Base-by-base conservation (phyloP, 2,888 invertebrate genomes). In the Mellilla xanthometata region DNA sequence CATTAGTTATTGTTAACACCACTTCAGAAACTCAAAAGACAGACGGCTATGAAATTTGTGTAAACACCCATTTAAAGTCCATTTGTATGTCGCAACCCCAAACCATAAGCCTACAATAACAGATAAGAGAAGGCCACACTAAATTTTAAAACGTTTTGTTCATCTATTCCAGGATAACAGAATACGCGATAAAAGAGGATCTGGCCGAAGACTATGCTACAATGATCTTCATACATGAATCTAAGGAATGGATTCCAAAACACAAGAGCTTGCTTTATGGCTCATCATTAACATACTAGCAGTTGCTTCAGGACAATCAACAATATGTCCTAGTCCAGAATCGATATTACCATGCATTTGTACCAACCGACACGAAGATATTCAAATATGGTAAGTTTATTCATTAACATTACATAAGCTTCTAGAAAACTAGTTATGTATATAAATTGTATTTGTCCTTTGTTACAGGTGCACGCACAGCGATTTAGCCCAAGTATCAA, bases 381-480 rank as follows among this genome's bases (percentile, higher is more conserved):
- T 94, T 60, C 96, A 96, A 90, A 94, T 96, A 88, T 96, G 96
- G 96, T 96, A 35, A 7, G 43, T n/a, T n/a, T n/a, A n/a, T n/a
- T n/a, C n/a, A n/a, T n/a, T 19, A 19, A 19, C 4, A 19, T 19
- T 5, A 19, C 4, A 19, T 6, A 19, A 3, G n/a, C n/a, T 19
- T n/a, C n/a, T n/a, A 19, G 4, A 19, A 19, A 19, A 1, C 4
- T 19, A 19, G 15, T 19, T 19, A 19, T 35, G 10, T 26, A 8
- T 11, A 12, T n/a, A 9, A 13, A 9, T 9, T 13, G 36, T 13
- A 28, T 23, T 8, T 27, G 29, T 30, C 27, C 38, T 26, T 11
- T 2, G 19, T 83, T 87, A 2, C 78, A 96, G 96, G 96, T 97
- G 97, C 75, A 96, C 96, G n/a, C 96, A 96, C 88, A 96, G 96